Conservation (phyloP, 2,888 invertebrate species). For the Reticulitermes lucifugus region DNA sequence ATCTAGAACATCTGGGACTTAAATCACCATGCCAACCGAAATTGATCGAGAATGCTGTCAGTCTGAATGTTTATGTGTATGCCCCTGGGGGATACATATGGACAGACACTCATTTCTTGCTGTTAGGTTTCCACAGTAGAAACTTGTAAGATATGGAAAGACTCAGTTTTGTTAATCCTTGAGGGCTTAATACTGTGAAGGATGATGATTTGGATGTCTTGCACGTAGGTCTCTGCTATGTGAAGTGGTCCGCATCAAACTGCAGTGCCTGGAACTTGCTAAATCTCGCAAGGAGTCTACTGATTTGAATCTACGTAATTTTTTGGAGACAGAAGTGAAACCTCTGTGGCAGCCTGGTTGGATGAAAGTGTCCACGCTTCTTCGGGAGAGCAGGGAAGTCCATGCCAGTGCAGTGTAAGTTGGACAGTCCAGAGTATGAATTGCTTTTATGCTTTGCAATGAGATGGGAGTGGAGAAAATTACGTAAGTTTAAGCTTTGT, state of each 20-base stretch:
- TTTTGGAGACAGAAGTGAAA: constrained; percentile 71
- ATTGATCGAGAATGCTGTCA: too few relatives aligned
- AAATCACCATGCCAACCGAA: too few relatives aligned
- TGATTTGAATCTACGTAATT: constrained; percentile 67
- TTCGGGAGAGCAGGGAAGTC: constrained; percentile 65
- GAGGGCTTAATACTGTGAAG: not conserved
- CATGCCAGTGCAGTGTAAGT: constrained; percentile 55
- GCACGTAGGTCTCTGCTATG: constrained; percentile 58
- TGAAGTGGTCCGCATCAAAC: constrained; percentile 63
- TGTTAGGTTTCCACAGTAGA: not conserved
- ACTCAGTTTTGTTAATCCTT: not conserved
- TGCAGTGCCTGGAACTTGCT: constrained; percentile 64
- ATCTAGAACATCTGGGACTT: too few relatives aligned
- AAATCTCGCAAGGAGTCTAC: constrained; percentile 64
- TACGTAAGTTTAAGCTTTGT: too few relatives aligned
- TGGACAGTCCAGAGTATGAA: not conserved
- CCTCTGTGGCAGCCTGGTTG: constrained; percentile 77
- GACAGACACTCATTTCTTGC: too few relatives aligned
- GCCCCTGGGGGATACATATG: too few relatives aligned
- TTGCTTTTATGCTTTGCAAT: too few relatives aligned
- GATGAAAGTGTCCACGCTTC: constrained; percentile 70
- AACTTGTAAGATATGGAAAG: not conserved
- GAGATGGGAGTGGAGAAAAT: too few relatives aligned
- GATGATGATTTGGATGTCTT: too few relatives aligned
- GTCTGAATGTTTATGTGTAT: too few relatives aligned